A percentile compares a stretch with the other conserved stretches of the same genome.
These are phyloP conservation scores for Drosophila niveifrons DNA, from an alignment of 2,888 invertebrate species.

Conservation along the genomic window DNA sequence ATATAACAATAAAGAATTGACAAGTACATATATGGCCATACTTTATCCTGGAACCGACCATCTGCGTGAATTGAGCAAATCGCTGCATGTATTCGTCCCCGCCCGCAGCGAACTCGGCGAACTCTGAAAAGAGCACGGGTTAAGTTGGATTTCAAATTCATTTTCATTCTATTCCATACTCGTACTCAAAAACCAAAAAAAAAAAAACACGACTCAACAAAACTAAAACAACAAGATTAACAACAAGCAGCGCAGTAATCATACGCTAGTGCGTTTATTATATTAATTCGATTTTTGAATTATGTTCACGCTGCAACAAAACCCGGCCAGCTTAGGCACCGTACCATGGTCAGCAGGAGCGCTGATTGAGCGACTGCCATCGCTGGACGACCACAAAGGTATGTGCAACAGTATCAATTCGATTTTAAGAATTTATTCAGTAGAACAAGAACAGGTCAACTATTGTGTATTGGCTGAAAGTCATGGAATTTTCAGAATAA, in stretches of 20 bases:
- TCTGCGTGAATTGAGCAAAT: neutral
- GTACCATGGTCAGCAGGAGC: conserved; percentile 92
- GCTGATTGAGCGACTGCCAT: conserved; percentile 89
- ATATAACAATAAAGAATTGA: conserved; percentile 3
- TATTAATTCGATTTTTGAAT: conserved; percentile 22
- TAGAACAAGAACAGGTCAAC: too few species aligned
- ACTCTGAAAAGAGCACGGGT: neutral
- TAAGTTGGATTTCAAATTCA: neutral
- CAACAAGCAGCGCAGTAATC: too few species aligned
- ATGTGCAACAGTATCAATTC: conserved; percentile 63
- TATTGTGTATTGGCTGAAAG: too few species aligned
- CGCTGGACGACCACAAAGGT: conserved; percentile 95
- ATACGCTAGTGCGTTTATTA: neutral
- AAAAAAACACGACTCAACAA: neutral
- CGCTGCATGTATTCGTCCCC: conserved; percentile 39
- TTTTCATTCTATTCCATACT: neutral
- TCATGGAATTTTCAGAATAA: too few species aligned
- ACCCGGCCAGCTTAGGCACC: conserved; percentile 92
- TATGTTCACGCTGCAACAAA: conserved; percentile 90
- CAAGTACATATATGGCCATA: neutral
- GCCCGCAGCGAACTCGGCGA: conserved; percentile 42
- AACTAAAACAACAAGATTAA: neutral
- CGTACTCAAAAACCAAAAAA: too few species aligned
- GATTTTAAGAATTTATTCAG: neutral
- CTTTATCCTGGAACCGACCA: conserved; percentile 5